These are phyloP conservation scores for Pomatorhinus ruficollis DNA, from an alignment of 2,113 vertebrate species.

Conservation along the genomic window DNA sequence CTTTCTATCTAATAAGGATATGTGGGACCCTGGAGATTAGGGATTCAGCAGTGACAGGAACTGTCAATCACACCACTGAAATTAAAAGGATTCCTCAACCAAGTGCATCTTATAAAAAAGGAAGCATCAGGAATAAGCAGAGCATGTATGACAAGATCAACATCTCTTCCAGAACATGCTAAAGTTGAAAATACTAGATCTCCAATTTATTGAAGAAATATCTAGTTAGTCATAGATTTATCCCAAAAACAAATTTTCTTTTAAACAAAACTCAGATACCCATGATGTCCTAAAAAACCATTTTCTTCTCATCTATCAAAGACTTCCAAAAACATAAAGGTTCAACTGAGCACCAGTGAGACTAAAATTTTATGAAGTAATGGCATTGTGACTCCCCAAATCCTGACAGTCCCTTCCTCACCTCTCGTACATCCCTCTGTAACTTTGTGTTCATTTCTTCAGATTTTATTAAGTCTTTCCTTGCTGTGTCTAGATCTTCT, in stretches of 20 bases:
- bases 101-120: neutral
- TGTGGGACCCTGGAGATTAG: neutral
- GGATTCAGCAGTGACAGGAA: neutral
- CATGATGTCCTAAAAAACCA: neutral
- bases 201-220: neutral
- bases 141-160: neutral
- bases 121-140: neutral
- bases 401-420: constrained; percentile 48
- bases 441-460: constrained; percentile 91
- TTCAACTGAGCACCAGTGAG: neutral
- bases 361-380: neutral
- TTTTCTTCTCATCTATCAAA: neutral
- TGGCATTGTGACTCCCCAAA: neutral
- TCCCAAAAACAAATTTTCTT: neutral
- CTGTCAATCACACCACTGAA: neutral
- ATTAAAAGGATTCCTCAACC: neutral
- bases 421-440: constrained; percentile 93
- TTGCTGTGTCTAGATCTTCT: constrained; percentile 93
- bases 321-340: neutral
- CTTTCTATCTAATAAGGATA: neutral
- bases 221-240: neutral
- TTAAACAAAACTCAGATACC: neutral
- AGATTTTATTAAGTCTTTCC: constrained; percentile 94
- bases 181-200: neutral
- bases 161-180: neutral